phyloP scores from a whole-genome alignment of 2,113 vertebrate species.

The Platysteira castanea region DNA sequence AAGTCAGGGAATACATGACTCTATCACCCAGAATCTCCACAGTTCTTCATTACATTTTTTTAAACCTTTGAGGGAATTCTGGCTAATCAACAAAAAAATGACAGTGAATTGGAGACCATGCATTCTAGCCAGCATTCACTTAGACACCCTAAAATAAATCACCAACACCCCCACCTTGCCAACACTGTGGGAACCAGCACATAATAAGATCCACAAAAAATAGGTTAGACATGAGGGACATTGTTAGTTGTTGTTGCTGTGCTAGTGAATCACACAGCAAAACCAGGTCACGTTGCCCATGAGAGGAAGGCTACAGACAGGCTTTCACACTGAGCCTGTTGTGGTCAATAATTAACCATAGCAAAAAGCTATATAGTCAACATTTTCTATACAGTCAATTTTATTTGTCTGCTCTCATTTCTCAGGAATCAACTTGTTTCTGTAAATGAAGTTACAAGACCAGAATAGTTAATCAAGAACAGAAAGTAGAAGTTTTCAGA shows the following conservation, averaged over 20 bases:
- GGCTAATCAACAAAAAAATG: background rate
- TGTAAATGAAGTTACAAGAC: constrained; percentile 50
- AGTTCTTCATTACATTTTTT: background rate
- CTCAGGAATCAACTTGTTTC: constrained; percentile 46
- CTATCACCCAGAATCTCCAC: background rate
- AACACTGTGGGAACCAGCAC: background rate
- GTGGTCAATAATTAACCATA: background rate
- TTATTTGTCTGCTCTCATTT: constrained; percentile 44
- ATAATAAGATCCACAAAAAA: background rate
- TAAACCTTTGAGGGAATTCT: background rate
- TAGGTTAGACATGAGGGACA: background rate
- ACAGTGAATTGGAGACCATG: background rate
- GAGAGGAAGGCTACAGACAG: background rate
- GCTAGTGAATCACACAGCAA: background rate
- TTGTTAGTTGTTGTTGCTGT: background rate
- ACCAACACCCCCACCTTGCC: background rate
- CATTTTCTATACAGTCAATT: constrained; percentile 38
- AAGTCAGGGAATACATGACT: background rate
- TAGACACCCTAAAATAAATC: background rate
- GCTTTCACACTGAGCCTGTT: background rate
- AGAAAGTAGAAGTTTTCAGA: background rate
- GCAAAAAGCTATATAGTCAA: background rate
- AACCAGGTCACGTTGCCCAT: background rate
- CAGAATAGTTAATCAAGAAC: constrained; percentile 25
- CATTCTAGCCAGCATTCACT: background rate